These are phyloP conservation scores for Amphipyra berbera DNA, from an alignment of 2,888 invertebrate genomes.

Conservation along the genomic window DNA sequence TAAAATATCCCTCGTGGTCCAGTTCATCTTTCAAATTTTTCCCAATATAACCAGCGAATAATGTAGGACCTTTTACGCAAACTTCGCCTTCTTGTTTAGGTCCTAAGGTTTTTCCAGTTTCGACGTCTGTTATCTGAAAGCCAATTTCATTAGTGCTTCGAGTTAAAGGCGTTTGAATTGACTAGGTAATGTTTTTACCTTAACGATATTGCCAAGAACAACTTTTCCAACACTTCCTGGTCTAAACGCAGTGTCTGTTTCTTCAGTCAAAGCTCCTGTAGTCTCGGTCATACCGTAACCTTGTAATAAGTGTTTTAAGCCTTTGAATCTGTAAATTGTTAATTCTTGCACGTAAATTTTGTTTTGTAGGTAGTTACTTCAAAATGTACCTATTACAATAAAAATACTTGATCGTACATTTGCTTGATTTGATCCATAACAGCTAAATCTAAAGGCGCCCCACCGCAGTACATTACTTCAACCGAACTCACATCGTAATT, in stretches of 20 bases:
- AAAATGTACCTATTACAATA: no score
- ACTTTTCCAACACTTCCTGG: constrained; percentile 76
- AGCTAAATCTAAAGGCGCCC: constrained; percentile 71
- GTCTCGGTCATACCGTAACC: constrained; percentile 82
- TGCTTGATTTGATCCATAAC: constrained; percentile 65
- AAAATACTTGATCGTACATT: constrained; percentile 58
- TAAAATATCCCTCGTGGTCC: constrained; percentile 78
- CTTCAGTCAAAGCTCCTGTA: constrained; percentile 70
- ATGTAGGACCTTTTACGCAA: constrained; percentile 72
- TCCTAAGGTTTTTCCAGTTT: constrained; percentile 72
- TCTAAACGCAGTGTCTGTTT: constrained; percentile 60
- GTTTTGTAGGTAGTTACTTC: no score
- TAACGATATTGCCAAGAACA: constrained; percentile 47
- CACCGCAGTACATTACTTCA: constrained; percentile 70
- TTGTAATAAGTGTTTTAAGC: constrained; percentile 70
- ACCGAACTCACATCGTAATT: constrained; percentile 74
- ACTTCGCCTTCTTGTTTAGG: constrained; percentile 76
- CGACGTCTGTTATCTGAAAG: constrained; percentile 74
- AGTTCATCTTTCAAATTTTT: constrained; percentile 66
- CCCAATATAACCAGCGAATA: constrained; percentile 77
- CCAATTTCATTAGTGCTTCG: constrained; percentile 22
- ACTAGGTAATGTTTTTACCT: constrained; percentile 43
- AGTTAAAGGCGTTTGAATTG: constrained; percentile 20
- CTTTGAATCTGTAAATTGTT: constrained; percentile 65
- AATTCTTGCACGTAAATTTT: no score